Percentiles rank a stretch among this genome's conserved stretches.
phyloP scores from a whole-genome alignment of 1,140 invertebrate species.

The Asbolus verrucosus region DNA sequence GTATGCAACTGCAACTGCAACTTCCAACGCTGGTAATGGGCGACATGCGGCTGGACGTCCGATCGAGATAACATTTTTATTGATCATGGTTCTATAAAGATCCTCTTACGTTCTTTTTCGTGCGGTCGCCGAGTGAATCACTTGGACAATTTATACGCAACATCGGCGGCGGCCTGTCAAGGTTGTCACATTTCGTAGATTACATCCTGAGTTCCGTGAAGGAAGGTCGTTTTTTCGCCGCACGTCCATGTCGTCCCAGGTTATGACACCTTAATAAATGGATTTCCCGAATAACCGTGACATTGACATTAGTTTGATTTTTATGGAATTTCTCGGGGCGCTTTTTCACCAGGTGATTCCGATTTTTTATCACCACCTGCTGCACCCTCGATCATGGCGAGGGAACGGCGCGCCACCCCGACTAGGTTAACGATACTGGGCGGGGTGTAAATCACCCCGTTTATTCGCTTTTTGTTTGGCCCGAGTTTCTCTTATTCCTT shows the following conservation, averaged over 20 bases:
- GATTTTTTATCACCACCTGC: too few relatives aligned
- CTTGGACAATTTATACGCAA: conserved; percentile 20
- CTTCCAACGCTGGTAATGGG: too few relatives aligned
- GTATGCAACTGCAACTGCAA: too few relatives aligned
- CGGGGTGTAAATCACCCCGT: too few relatives aligned
- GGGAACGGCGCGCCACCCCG: background rate
- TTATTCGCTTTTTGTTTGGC: too few relatives aligned
- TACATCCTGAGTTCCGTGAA: conserved; percentile 32
- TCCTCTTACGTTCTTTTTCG: background rate
- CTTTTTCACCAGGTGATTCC: too few relatives aligned
- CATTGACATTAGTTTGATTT: conserved; percentile 35
- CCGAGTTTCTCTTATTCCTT: too few relatives aligned
- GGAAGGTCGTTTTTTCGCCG: conserved; percentile 30
- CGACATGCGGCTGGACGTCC: too few relatives aligned
- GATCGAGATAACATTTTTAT: background rate
- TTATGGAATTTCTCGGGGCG: background rate
- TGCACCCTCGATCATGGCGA: too few relatives aligned
- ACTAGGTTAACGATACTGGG: background rate
- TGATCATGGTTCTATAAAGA: background rate
- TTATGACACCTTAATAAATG: conserved; percentile 36
- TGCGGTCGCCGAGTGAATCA: conserved; percentile 10
- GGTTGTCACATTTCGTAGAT: conserved; percentile 30
- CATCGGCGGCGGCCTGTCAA: conserved; percentile 25
- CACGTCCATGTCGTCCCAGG: background rate
- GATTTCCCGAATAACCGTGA: conserved; percentile 10